Base-by-base conservation (phyloP, 2,888 invertebrate species). In the Diarsia rubi region DNA sequence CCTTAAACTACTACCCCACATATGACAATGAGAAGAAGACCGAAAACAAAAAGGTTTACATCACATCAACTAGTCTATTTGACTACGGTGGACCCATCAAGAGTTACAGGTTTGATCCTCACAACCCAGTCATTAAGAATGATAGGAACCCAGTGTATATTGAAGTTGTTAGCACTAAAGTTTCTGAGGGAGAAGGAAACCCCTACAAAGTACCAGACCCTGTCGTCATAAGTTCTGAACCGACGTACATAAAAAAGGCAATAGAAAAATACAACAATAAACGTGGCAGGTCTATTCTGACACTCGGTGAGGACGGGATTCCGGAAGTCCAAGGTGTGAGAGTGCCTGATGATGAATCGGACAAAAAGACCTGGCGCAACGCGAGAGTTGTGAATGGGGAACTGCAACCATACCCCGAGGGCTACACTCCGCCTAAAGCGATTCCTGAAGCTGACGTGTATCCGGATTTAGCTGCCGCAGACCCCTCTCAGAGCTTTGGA, bases 371-470 rank as follows among this genome's bases (percentile, higher is more conserved):
- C 0, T 99, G 98, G 98, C 97, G 99, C 72, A 99, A 99, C 93
- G 99, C 98, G 0, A 97, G 98, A 82, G 98, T 99, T 21, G 98
- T 99, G 64, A 98, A 99, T 89, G 98, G 98, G 72, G 97, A 98
- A 91, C 93, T 99, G 68, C 96, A 98, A 64, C 98, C 98, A 27
- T 98, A 98, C 87, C 98, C 98, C 66, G 97, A 97, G 88, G 98
- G 97, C 11, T 97, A 97, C 84, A 97, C 97, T 79, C 97, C 98
- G 67, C 97, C 97, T 2, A 97, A 97, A 82, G 97, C 97, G 65
- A 96, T 97, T 31, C 96, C 97, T 3, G 95, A 97, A 73, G 97
- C 97, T 0, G 97, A 97, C 81, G 94, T 97, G 5, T 96, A 97
- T 60, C 97, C 97, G 16, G 96, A 97, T 54, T 73, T 93, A 21